These are phyloP conservation scores for Zoroaster sp. DNA, from an alignment of 53 echinoderm and acorn worm genomes.

Conservation along the genomic window DNA sequence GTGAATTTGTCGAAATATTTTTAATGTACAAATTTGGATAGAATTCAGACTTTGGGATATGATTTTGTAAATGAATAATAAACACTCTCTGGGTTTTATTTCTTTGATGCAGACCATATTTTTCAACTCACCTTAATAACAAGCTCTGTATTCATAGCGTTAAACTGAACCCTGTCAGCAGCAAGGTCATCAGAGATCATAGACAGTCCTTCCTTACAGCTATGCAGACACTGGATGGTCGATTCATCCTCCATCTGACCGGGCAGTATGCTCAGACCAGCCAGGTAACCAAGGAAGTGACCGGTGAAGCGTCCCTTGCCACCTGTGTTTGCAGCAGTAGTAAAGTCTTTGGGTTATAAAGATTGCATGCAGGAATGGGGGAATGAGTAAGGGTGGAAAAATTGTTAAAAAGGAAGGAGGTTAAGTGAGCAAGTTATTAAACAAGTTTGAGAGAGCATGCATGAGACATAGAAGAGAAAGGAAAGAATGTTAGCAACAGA, in stretches of 20 bases:
- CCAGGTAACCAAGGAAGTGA: constrained; percentile 91
- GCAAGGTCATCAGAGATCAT: constrained; percentile 74
- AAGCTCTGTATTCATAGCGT: constrained; percentile 74
- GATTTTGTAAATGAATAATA: no score
- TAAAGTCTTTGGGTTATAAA: constrained; percentile 53
- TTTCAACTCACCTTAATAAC: constrained; percentile 71
- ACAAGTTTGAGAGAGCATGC: no score
- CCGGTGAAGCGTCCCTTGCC: constrained; percentile 73
- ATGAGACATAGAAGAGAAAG: no score
- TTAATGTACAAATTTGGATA: no score
- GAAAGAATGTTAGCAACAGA: no score
- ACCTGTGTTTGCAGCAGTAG: constrained; percentile 68
- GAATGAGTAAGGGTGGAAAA: no score
- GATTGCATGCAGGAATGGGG: constrained; percentile 17
- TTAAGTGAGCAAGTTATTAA: no score
- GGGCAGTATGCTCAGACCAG: constrained; percentile 89
- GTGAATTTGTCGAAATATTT: no score
- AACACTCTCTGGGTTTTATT: no score
- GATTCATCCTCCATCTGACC: constrained; percentile 77
- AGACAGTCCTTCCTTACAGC: constrained; percentile 91
- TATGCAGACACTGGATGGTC: constrained; percentile 85
- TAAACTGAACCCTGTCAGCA: constrained; percentile 73
- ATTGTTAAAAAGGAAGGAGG: no score
- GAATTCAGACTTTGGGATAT: no score
- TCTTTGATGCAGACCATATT: no score